A percentile compares a stretch with the other conserved stretches of the same genome.
Conservation (phyloP, 2,888 invertebrate genomes). For the Pandemis corylana region DNA sequence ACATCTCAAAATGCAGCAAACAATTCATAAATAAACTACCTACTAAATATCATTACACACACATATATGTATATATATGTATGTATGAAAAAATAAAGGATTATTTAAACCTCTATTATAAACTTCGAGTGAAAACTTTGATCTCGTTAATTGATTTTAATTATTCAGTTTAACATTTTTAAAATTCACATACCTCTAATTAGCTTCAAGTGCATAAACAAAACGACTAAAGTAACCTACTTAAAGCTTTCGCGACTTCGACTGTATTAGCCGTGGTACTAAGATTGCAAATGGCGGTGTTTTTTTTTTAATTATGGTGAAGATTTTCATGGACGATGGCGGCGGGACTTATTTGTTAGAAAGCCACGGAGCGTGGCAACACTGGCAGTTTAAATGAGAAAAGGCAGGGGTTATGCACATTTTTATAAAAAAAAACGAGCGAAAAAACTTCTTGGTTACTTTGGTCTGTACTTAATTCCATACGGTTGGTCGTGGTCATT, state of each 20-base stretch:
- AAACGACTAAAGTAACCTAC: neutral
- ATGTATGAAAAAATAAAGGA: neutral
- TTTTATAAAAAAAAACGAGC: neutral
- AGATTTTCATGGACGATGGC: constrained; percentile 68
- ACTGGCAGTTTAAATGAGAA: constrained; percentile 52
- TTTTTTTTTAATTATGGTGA: constrained; percentile 59
- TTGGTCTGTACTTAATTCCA: neutral
- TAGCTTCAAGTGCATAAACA: neutral
- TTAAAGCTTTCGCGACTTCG: neutral
- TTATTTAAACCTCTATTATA: neutral
- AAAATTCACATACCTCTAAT: constrained; percentile 28
- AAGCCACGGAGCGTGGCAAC: constrained; percentile 63
- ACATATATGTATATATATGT: no score
- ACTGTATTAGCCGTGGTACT: neutral
- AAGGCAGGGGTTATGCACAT: constrained; percentile 53
- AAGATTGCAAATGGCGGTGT: constrained; percentile 46
- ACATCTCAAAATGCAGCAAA: no score
- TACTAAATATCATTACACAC: no score
- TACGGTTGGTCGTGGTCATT: neutral
- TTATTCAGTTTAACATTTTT: constrained; percentile 31
- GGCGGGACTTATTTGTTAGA: constrained; percentile 67
- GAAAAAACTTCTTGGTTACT: neutral
- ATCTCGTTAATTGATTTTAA: constrained; percentile 17
- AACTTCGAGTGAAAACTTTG: constrained; percentile 11
- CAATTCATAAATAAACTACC: no score